Evolutionary conservation across 2,888 invertebrate species (phyloP), one percentile per base, ranked within the genome.

Genomic region (Mythimna impura): DNA sequence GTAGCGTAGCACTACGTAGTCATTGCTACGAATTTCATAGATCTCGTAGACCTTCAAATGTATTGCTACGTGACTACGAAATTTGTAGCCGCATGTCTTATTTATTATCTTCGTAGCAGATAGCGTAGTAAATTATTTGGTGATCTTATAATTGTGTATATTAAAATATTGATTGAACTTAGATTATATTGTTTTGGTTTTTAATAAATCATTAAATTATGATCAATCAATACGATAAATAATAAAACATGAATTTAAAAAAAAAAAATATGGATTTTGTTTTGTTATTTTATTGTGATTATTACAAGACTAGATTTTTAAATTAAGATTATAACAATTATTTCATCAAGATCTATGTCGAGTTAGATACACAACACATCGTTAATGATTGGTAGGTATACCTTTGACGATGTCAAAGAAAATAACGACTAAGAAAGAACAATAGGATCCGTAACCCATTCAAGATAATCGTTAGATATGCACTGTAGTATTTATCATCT

Each of bases 401-500:
- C 12, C 14, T 50, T 50, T 57, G 34, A 14, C 3, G 1, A 40
- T 34, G 3, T 34, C 17, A 68, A 77, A 68, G n/a, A 25, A 69
- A 78, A 40, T 30, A 14, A n/a, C 47, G 20, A 10, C 0, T 22
- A 2, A 22, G 22, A 71, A 60, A 61, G 36, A 71, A 47, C 74
- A 71, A 78, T 74, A 40, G 30, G 25, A 10, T n/a, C 25, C 34
- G 36, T 20, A 73, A 43, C 30, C 25, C 47, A 30, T 57, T 61
- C 47, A 65, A 69, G 69, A 66, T 58, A 47, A 69, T 62, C 47
- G 25, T 60, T 52, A 58, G 63, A 50, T 71, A 76, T 57, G 64
- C 61, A 65, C 68, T 47, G 25, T 76, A 34, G 55, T 72, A 72
- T 83, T 76, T 77, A 60, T 61, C 36, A 77, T 77, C 74, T 63